These are phyloP conservation scores for Dryocosmus kuriphilus DNA, from an alignment of 2,888 invertebrate species.

Conservation along the genomic window DNA sequence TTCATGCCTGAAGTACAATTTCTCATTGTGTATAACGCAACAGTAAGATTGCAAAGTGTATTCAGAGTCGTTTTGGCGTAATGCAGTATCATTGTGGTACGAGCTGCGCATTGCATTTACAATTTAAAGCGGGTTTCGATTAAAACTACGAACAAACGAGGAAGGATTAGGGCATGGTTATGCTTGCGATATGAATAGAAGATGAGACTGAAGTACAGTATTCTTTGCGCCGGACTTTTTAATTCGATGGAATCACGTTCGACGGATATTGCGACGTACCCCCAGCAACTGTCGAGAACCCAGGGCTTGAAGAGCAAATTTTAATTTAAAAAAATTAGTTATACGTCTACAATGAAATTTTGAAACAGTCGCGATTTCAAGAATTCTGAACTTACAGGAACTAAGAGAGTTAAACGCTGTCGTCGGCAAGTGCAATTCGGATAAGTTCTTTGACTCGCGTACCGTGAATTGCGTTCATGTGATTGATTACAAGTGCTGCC, in stretches of 20 bases:
- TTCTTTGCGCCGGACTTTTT: neutral
- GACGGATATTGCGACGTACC: neutral
- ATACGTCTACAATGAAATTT: neutral
- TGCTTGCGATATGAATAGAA: neutral
- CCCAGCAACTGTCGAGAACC: neutral
- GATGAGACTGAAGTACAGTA: neutral
- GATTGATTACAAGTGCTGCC: no score
- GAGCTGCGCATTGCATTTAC: conserved; percentile 53
- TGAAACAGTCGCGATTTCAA: neutral
- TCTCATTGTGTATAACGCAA: neutral
- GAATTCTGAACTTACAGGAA: neutral
- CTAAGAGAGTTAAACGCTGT: no score
- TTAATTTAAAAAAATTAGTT: neutral
- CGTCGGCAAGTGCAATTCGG: no score
- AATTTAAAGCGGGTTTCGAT: conserved; percentile 64
- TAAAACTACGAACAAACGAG: conserved; percentile 59
- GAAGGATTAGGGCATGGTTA: conserved; percentile 53
- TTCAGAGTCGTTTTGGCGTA: neutral
- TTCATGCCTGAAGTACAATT: neutral
- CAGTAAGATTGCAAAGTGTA: neutral
- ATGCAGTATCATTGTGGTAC: neutral
- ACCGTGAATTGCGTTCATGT: no score
- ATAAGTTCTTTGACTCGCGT: no score
- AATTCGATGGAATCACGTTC: conserved; percentile 2
- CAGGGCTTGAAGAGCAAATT: neutral